A percentile compares a stretch with the other conserved stretches of the same genome.
Conservation (phyloP, 2,888 invertebrate species). For the Oegoconia quadripuncta region DNA sequence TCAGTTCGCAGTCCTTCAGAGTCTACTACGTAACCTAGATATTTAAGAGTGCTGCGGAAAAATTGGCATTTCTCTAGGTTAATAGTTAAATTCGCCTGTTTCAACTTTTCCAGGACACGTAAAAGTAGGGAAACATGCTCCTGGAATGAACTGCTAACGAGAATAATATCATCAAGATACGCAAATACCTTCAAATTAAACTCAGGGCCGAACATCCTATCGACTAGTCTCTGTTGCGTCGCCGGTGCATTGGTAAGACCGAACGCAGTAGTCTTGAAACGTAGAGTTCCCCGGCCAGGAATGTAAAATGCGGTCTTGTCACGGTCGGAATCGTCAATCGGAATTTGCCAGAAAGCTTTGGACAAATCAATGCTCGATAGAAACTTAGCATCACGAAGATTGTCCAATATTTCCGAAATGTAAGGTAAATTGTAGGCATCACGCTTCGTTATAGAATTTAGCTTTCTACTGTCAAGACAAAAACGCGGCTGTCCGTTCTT, state of each 20-base stretch:
- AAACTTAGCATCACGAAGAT: constrained; percentile 10
- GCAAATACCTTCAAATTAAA: constrained; percentile 22
- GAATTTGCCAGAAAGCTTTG: constrained; percentile 15
- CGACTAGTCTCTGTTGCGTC: constrained; percentile 23
- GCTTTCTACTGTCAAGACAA: constrained; percentile 6
- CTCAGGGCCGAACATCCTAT: constrained; percentile 18
- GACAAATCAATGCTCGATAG: constrained; percentile 10
- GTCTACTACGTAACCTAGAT: constrained; percentile 29
- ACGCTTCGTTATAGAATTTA: neutral
- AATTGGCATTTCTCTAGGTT: constrained; percentile 21
- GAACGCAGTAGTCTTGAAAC: constrained; percentile 14
- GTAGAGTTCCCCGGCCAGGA: constrained; percentile 5
- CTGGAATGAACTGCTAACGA: constrained; percentile 19
- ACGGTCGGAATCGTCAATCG: neutral
- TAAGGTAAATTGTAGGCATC: constrained; percentile 15
- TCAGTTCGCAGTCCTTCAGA: constrained; percentile 24
- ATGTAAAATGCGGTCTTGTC: constrained; percentile 6
- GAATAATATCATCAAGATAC: constrained; percentile 25
- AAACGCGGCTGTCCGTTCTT: constrained; percentile 2
- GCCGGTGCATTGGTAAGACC: constrained; percentile 22
- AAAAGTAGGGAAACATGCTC: constrained; percentile 21
- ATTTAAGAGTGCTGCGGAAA: constrained; percentile 18
- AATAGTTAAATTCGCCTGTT: constrained; percentile 20
- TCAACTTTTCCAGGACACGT: constrained; percentile 19
- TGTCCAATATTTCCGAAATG: constrained; percentile 17